Percentiles rank a stretch among this genome's conserved stretches.
These are phyloP conservation scores for Pseudochirops cupreus DNA, from an alignment of 2,797 vertebrate species.

Conservation along the genomic window DNA sequence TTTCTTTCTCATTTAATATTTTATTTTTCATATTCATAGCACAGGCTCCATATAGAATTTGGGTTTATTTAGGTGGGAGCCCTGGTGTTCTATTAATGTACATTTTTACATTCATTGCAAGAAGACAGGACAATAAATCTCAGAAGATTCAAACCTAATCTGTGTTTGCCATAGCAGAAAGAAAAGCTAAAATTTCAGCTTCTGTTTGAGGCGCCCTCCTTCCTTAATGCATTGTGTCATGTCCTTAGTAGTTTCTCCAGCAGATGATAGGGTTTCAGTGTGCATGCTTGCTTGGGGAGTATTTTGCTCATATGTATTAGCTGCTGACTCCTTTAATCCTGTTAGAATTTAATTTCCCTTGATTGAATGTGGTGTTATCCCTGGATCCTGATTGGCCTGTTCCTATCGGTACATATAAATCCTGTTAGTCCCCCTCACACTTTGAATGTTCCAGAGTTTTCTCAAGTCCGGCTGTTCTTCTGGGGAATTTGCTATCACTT, in stretches of 20 bases:
- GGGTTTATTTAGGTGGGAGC: constrained; percentile 42
- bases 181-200: constrained; percentile 64
- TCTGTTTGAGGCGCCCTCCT: constrained; percentile 68
- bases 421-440: constrained; percentile 68
- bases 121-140: constrained; percentile 65
- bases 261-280: constrained; percentile 62
- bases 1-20: constrained; percentile 1
- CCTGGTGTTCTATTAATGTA: constrained; percentile 37
- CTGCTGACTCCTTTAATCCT: constrained; percentile 76
- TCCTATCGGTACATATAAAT: constrained; percentile 72
- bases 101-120: constrained; percentile 60
- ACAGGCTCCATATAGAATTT: constrained; percentile 44
- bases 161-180: constrained; percentile 56
- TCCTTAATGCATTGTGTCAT: constrained; percentile 68
- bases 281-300: constrained; percentile 52
- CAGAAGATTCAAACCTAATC: constrained; percentile 61
- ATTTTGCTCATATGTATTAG: constrained; percentile 70
- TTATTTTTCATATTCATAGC: constrained; percentile 29
- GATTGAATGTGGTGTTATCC: constrained; percentile 74
- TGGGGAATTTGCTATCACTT: constrained; percentile 32
- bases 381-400: constrained; percentile 72
- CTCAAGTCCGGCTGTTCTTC: constrained; percentile 44
- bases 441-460: constrained; percentile 24
- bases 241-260: constrained; percentile 60
- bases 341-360: constrained; percentile 78